Conservation (phyloP, 35 echinoderm and acorn worm species). For the Ophiothrix spiculata region DNA sequence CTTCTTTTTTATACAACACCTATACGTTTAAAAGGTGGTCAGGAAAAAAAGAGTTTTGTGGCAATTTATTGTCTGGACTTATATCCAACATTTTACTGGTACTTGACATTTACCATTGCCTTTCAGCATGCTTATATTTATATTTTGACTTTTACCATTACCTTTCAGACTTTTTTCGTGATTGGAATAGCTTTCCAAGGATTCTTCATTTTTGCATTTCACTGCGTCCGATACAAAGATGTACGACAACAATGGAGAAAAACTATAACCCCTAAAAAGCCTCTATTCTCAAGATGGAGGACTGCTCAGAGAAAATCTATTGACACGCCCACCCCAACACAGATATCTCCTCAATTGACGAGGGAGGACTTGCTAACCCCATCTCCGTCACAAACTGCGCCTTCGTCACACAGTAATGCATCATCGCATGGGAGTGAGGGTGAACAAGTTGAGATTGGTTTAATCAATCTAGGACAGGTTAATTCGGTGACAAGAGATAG, state of each 20-base stretch:
- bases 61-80: too few species aligned
- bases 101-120: too few species aligned
- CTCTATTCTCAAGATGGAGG: background rate
- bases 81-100: too few species aligned
- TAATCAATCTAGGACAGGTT: too few species aligned
- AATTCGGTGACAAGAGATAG: too few species aligned
- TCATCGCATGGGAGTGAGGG: too few species aligned
- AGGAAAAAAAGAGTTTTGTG: too few species aligned
- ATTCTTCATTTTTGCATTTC: constrained; percentile 95
- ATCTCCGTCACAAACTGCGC: background rate
- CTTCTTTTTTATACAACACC: too few species aligned
- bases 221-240: constrained; percentile 71
- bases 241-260: constrained; percentile 68
- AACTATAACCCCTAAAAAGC: constrained; percentile 6
- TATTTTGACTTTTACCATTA: background rate
- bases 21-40: too few species aligned
- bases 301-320: background rate
- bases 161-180: constrained; percentile 67
- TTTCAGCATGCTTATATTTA: too few species aligned
- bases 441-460: too few species aligned
- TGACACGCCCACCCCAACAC: background rate
- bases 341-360: background rate
- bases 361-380: background rate
- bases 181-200: constrained; percentile 87
- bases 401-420: too few species aligned